Evolutionary conservation across 2,888 invertebrate species (phyloP), one percentile per base, ranked within the genome.

Genomic region (Sarcophaga variegata): DNA sequence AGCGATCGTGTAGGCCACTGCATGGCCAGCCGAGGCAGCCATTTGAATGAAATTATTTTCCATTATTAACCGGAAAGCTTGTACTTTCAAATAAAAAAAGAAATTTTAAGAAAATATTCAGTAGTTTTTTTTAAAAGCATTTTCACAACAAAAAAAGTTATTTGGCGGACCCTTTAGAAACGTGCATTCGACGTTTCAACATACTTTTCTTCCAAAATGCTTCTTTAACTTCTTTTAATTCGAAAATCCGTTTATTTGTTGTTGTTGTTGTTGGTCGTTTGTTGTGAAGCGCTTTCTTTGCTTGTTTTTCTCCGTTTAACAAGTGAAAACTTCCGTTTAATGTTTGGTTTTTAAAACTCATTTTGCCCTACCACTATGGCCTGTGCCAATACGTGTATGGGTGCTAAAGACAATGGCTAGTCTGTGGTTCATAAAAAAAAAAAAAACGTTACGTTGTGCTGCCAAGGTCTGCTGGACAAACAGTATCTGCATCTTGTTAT

Each of bases 321-420:
- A 84, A 87, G 87, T 87, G 81, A 81, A 84, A 82, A 84, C 79
- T 87, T 87, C 83, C 84, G 87, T 66, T 81, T 77, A 72, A 27
- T 60, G 62, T 66, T 74, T 79, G 67, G 37, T 83, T 69, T 70
- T 60, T 10, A 5, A 27, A 66, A 47, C 60, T 60, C 22, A 25
- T 54, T 74, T 22, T 63, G 54, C 37, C 47, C 4, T 4, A 4
- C 54, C 37, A 37, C 37, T 54, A 5, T 3, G 54, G 14, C 0
- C 1, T 12, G 4, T 2, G 54, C 17, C 17, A 14, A 54, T 17
- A 54, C 14, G 54, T 54, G 37, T 54, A 54, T 79, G 62, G 81
- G 67, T 82, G 83, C 71, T 79, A 79, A 70, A 82, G 81, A 72
- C 54, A 54, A 54, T 54, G 54, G 54, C 54, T 54, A 54, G 54